Evolutionary conservation across 2,888 invertebrate species (phyloP), one percentile per base, ranked within the genome.

Genomic region (Epinotia demarniana): DNA sequence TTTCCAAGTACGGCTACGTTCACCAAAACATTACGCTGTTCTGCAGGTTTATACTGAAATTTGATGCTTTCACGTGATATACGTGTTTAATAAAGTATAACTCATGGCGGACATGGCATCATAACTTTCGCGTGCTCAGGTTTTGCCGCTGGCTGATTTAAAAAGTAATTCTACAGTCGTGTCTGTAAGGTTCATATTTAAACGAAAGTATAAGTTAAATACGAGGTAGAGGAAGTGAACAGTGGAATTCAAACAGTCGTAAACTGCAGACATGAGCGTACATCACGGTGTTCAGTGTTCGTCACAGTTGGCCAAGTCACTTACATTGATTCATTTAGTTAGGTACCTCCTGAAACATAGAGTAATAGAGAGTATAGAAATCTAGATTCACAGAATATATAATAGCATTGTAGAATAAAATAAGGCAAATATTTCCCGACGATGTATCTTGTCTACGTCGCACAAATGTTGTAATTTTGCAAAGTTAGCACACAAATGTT

Each of bases 71-170:
- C 43, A 16, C 58, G 57, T 72, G 66, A 46, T 33, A 60, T 64
- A 66, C 58, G 27, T 64, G 72, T 43, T 72, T 72, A 64, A 72
- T 72, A 72, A 64, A 60, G 64, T 55, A 72, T 72, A 66, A 72
- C 57, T 66, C 64, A 66, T 13, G n/a, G 23, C 27, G 33, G 18
- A 46, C 58, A 58, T 66, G 57, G 23, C 13, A 13, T 19, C 12
- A 58, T 58, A 58, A 58, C 6, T 13, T 58, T 27, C 12, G 13
- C 11, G 58, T 23, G 58, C 58, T 58, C 23, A 13, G 19, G 4
- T 58, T 23, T 27, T 58, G 19, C 8, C 18, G 19, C 18, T 18
- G 11, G 19, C 12, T 18, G 1, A 11, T 19, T 57, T 2, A 3
- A 19, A 57, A 57, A 57, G 19, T 27, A 11, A 58, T 13, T 5